A percentile compares a stretch with the other conserved stretches of the same genome.
Conservation (phyloP, 1,140 invertebrate species). For the Hyles vespertilio region DNA sequence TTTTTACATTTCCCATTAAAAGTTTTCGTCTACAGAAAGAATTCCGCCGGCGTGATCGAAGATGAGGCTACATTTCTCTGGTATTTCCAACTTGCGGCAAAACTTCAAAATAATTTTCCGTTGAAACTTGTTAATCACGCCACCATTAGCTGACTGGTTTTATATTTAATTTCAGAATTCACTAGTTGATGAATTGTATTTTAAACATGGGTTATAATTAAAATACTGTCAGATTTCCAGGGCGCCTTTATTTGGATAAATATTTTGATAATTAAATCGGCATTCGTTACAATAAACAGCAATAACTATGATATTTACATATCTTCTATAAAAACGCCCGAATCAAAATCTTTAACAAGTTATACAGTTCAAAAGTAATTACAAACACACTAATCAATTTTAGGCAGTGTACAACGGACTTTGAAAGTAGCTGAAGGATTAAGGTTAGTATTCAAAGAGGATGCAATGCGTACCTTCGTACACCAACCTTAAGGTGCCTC, state of each 20-base stretch:
- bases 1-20: constrained; percentile 15
- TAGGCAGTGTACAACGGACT: background rate
- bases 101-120: constrained; percentile 9
- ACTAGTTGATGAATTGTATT: background rate
- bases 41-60: constrained; percentile 13
- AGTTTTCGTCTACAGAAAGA: constrained; percentile 15
- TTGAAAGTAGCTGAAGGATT: background rate
- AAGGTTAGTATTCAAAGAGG: background rate
- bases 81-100: constrained; percentile 9
- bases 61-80: constrained; percentile 16
- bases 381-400: background rate
- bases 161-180: background rate
- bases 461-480: constrained; percentile 10
- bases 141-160: background rate
- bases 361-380: no score
- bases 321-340: background rate
- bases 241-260: background rate
- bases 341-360: no score
- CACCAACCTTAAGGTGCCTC: constrained; percentile 20
- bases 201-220: background rate
- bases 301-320: background rate
- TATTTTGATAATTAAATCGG: background rate
- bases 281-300: background rate
- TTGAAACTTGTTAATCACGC: background rate
- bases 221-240: background rate